A percentile compares a stretch with the other conserved stretches of the same genome.
Conservation (phyloP, 2,113 vertebrate genomes). For the Pica pica region DNA sequence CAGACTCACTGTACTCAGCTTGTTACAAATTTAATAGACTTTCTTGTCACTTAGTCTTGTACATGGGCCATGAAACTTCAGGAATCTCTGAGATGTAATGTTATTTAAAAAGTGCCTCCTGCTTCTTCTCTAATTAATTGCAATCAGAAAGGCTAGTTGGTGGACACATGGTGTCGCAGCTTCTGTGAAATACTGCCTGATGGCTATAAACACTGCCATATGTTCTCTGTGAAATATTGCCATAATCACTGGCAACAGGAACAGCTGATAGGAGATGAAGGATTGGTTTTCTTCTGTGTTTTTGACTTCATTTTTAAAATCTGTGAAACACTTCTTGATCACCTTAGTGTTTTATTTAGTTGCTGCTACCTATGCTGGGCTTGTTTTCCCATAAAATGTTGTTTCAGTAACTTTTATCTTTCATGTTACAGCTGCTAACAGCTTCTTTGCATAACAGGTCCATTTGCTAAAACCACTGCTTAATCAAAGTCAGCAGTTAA, state of each 20-base stretch:
- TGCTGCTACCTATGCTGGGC: not conserved
- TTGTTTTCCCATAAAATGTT: not conserved
- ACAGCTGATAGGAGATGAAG: slow-evolving; percentile 53
- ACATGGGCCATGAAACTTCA: slow-evolving; percentile 48
- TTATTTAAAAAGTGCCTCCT: slow-evolving; percentile 64
- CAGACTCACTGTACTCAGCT: not conserved
- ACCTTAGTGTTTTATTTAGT: not conserved
- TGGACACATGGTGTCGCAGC: slow-evolving; percentile 73
- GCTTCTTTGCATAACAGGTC: not conserved
- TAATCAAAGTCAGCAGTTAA: slow-evolving; percentile 31
- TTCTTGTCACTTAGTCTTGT: slow-evolving; percentile 39
- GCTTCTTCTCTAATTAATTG: slow-evolving; percentile 74
- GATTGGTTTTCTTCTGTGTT: slow-evolving; percentile 16
- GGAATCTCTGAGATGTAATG: slow-evolving; percentile 47
- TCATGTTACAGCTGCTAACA: not conserved
- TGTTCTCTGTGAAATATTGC: slow-evolving; percentile 71
- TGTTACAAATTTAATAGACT: slow-evolving; percentile 43
- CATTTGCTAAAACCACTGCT: slow-evolving; percentile 15
- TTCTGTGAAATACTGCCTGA: slow-evolving; percentile 74
- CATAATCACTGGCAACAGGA: slow-evolving; percentile 63
- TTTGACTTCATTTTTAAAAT: slow-evolving; percentile 18
- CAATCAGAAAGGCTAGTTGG: slow-evolving; percentile 74
- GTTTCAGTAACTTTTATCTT: not conserved
- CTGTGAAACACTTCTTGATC: slow-evolving; percentile 6
- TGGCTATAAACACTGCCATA: slow-evolving; percentile 76